Base-by-base conservation (phyloP, 2,888 invertebrate genomes). In the Phyllotreta cruciferae region DNA sequence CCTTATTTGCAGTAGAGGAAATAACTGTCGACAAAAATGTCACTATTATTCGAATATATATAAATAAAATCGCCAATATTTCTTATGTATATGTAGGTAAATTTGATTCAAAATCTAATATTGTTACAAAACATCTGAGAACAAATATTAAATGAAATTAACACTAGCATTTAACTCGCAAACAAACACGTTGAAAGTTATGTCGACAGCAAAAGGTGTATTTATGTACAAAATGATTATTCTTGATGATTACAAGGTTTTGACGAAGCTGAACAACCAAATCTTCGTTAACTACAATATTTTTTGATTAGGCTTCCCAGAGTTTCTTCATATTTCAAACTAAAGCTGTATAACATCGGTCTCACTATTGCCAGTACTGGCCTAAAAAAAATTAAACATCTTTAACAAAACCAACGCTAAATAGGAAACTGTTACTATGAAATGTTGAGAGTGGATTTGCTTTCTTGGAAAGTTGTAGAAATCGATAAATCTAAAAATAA, bases 1-100 rank as follows among this genome's bases (percentile, higher is more conserved):
- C 52, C 50, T 38, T 52, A 52, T 36, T 52, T 10, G 44, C 14
- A 44, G 37, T 13, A 52, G 13, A 13, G 34, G 24, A 8, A 10
- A 34, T 49, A 37, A 57, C 58, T 58, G 41, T 58, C 49, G 57
- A 49, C 57, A 57, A 57, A 50, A 57, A 57, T 42, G 35, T 13
- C 8, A 49, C 14, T 36, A 14, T 11, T 6, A 6, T 24, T 44
- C 8, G 41, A 56, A 55, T 6, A 24, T 4, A 4, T 45, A 24
- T 24, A 24, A 24, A 24, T 4, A 24, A 24, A 24, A 24, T 24
- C 24, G 24, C 4, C 24, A 24, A 24, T 24, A 24, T 3, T 24
- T 24, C 24, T 4, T 24, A 24, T 24, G 24, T 24, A 24, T 24
- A 24, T 24, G 24, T 24, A 24, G 24, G 24, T 4, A 24, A 24